A percentile compares a stretch with the other conserved stretches of the same genome.
These are phyloP conservation scores for Zaprionus inermis DNA, from an alignment of 1,140 invertebrate species.

Conservation along the genomic window DNA sequence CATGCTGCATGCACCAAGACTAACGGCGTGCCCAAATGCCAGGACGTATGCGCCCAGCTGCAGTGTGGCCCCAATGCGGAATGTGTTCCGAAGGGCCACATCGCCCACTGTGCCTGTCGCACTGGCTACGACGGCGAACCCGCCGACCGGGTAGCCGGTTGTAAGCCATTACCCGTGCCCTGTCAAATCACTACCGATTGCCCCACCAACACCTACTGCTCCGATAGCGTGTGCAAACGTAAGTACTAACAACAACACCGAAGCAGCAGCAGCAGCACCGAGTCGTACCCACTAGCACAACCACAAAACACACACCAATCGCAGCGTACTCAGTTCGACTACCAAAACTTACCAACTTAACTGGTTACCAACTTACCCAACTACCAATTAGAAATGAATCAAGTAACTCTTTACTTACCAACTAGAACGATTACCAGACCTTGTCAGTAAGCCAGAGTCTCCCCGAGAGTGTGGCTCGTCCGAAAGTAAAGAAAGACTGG, in stretches of 20 bases:
- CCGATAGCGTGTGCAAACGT: constrained; percentile 92
- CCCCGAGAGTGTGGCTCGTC: not conserved
- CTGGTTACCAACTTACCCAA: constrained; percentile 20
- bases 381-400: not conserved
- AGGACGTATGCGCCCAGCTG: constrained; percentile 90
- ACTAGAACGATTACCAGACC: constrained; percentile 54
- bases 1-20: constrained; percentile 89
- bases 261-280: constrained; percentile 5
- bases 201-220: constrained; percentile 91
- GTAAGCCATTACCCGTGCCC: constrained; percentile 89
- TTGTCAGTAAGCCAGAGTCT: not conserved
- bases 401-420: constrained; percentile 32
- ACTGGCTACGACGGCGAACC: constrained; percentile 91
- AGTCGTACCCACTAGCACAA: constrained; percentile 23
- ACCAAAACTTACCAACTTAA: constrained; percentile 53
- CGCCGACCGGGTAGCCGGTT: constrained; percentile 88
- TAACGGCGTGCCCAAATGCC: constrained; percentile 90
- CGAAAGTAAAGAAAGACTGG: not conserved
- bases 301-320: constrained; percentile 17
- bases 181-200: constrained; percentile 91
- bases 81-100: constrained; percentile 90
- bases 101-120: constrained; percentile 90
- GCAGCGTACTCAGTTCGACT: constrained; percentile 35
- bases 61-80: constrained; percentile 93
- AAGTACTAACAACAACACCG: constrained; percentile 84